Base-by-base conservation (phyloP, 1,140 invertebrate species). In the Apis cerana region DNA sequence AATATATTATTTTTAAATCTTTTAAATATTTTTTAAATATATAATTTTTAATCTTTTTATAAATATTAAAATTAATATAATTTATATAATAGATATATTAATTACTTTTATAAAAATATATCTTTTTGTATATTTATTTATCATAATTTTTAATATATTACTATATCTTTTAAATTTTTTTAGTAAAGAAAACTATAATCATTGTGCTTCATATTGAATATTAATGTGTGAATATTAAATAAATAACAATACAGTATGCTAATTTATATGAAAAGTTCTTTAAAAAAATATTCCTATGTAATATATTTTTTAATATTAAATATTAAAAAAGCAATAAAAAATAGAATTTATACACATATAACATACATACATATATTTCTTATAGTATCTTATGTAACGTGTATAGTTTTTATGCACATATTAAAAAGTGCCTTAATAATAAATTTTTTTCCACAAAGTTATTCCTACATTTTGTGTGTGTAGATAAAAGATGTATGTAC, bases 341-440 rank as follows among this genome's bases (percentile, higher is more conserved):
- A 9, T 54, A 52, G 12, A 17, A 70, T 33, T 33, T 33, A 33
- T 3, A 33, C 3, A 33, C 33, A 33, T 3, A 33, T 2, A 27
- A 33, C 3, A 33, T 3, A 33, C 33, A 33, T 2, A 33, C 33
- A 33, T 3, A 33, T 3, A 33, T 33, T 33, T 33, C 33, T 33
- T 3, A 33, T 33, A 33, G 33, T 33, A 33, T 33, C 3, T 33
- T 33, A 33, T 33, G 3, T 33, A 33, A 3, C 33, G 3, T 33
- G 33, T 48, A 5, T 1, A 23, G 13, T 5, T 23, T 59, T 74
- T 43, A 59, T 17, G 13, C 19, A 21, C 17, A 13, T 77, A 23
- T 56, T 33, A 56, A 82, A 56, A 62, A 81, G 27, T 82, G 56
- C 56, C 56, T 82, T 82, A 70, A 17, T 54, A 68, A n/a, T 15